Conservation (phyloP, 2,113 vertebrate species). For the Clarias magur region DNA sequence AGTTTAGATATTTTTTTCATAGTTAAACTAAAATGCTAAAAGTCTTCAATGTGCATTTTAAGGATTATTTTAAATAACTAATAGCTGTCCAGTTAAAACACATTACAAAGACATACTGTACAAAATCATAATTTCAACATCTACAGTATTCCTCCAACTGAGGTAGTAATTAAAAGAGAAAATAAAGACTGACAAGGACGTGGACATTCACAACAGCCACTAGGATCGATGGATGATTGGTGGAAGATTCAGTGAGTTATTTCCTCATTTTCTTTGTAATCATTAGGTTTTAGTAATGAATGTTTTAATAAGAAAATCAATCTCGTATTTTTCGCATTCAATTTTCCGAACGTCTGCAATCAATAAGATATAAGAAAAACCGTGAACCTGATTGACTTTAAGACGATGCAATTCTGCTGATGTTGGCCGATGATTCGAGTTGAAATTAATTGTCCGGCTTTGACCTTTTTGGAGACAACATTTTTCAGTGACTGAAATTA, state of each 20-base stretch:
- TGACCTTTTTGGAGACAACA: constrained; percentile 20
- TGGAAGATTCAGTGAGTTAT: neutral
- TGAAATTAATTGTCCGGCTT: constrained; percentile 20
- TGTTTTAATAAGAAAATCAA: neutral
- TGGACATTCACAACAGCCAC: neutral
- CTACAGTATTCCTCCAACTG: neutral
- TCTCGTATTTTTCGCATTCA: neutral
- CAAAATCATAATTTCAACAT: neutral
- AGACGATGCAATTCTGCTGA: neutral
- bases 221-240: neutral
- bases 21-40: too few relatives aligned
- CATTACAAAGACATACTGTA: neutral
- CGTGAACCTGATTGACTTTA: constrained; percentile 4
- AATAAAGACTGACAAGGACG: neutral
- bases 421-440: constrained; percentile 9
- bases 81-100: neutral
- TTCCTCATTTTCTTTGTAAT: neutral
- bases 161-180: neutral
- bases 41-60: neutral
- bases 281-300: neutral
- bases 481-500: constrained; percentile 26
- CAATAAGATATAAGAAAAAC: neutral
- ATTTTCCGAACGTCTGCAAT: neutral
- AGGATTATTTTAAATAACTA: constrained; percentile 2
- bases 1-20: too few relatives aligned